A percentile compares a stretch with the other conserved stretches of the same genome.
These are phyloP conservation scores for Indri indri DNA, from an alignment of 2,113 vertebrate genomes.

Conservation along the genomic window DNA sequence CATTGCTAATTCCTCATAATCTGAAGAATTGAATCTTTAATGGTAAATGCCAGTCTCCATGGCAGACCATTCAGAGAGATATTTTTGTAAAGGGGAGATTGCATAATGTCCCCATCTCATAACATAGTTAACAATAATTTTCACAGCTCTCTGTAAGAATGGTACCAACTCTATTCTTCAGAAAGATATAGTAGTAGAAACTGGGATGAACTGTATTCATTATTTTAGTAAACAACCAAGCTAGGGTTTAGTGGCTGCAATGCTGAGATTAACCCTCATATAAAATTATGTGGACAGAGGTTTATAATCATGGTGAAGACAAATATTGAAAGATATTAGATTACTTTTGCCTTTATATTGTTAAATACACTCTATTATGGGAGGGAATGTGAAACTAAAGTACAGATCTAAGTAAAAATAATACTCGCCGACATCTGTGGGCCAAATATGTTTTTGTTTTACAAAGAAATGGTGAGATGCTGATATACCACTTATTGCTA, in stretches of 20 bases:
- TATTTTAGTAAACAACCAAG: neutral
- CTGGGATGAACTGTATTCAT: neutral
- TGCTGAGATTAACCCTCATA: neutral
- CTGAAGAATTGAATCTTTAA: neutral
- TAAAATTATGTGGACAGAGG: neutral
- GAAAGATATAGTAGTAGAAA: neutral
- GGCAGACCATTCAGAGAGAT: neutral
- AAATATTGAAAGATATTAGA: conserved; percentile 2
- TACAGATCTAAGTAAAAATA: neutral
- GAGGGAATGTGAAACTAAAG: neutral
- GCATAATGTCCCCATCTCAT: neutral
- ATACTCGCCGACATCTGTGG: neutral
- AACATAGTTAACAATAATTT: neutral
- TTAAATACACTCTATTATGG: neutral
- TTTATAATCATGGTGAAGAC: neutral
- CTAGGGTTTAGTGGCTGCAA: neutral
- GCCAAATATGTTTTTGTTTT: neutral
- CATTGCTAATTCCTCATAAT: neutral
- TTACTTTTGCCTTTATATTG: neutral
- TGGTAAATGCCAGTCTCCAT: neutral
- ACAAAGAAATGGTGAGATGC: neutral
- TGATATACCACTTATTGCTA: neutral
- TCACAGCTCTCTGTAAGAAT: neutral
- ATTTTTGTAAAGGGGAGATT: neutral
- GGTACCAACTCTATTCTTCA: neutral